Evolutionary conservation across 2,888 invertebrate species (phyloP).

Genomic region (Noctua pronuba): DNA sequence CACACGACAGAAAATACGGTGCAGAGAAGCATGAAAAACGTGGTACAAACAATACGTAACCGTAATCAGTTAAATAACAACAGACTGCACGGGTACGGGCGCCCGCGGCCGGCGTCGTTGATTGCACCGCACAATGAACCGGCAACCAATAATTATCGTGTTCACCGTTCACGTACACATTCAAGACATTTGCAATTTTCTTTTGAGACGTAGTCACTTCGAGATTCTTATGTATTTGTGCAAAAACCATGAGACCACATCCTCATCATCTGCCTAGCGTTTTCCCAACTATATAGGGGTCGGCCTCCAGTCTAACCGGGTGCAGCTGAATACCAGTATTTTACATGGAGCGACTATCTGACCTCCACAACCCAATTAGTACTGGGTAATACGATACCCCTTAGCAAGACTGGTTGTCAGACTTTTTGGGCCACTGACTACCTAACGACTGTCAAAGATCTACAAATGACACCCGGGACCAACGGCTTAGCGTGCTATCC

Average conservation of each 20-base stretch:
- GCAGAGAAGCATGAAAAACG: constrained; percentile 14
- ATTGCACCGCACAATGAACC: constrained; percentile 37
- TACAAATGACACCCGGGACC: no score
- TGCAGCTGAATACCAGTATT: no score
- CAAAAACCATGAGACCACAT: background rate
- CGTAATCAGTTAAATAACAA: constrained; percentile 38
- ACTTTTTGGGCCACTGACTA: no score
- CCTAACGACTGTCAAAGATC: no score
- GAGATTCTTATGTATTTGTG: background rate
- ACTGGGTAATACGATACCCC: no score
- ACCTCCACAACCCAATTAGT: no score
- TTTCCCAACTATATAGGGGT: no score
- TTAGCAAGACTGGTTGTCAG: no score
- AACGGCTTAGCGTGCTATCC: no score
- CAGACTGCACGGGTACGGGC: background rate
- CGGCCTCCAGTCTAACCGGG: no score
- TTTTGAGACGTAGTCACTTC: background rate
- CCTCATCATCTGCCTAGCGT: no score
- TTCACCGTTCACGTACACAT: constrained; percentile 9
- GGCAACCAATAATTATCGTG: constrained; percentile 6
- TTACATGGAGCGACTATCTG: no score
- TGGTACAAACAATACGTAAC: constrained; percentile 14
- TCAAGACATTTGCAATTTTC: background rate
- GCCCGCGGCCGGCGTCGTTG: constrained; percentile 1
- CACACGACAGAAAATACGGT: background rate